Base-by-base conservation (phyloP, 2,113 vertebrate genomes). In the Chaetodon trifascialis region DNA sequence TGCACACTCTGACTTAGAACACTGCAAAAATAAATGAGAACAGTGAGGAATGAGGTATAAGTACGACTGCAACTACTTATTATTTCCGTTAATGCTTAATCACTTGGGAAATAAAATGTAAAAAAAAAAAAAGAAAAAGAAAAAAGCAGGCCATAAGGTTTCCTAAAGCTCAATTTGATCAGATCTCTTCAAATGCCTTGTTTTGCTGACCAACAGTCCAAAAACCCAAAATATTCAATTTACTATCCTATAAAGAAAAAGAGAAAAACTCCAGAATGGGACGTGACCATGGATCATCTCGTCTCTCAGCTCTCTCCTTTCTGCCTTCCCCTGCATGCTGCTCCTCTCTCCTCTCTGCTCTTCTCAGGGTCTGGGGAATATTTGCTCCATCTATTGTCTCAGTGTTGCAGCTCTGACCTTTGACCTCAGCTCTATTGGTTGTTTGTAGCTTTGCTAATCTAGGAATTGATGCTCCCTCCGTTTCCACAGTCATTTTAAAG, bases 341-440 rank as follows among this genome's bases (percentile, higher is more conserved):
- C 49, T 30, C 16, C 42, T 58, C 69, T 52, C 60, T 72, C 19
- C 42, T 58, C 69, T 46, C 55, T 72, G 77, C 81, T 84, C 34
- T 0, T 83, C 42, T 84, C 42, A 4, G 71, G 79, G 86, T 88
- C 88, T 60, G 54, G 76, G 85, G 83, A 86, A 81, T 77, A 85
- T 91, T 88, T 92, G 80, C 82, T 91, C 72, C 85, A 74, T 89
- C 89, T 83, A 88, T 91, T 91, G 87, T 89, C 88, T 81, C 63
- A 83, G 78, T 79, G 85, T 79, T 80, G 87, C 85, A 79, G 84
- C 75, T 75, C 80, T 77, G 90, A 93, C 88, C 81, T 91, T 84
- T 90, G 86, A 92, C 92, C 87, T 72, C 70, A 19, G 80, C 75
- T 90, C 86, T 87, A 88, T 85, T 86, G 88, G 85, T 36, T 47